These are phyloP conservation scores for Gari tellinella DNA, from an alignment of 2,888 invertebrate genomes.

Conservation along the genomic window DNA sequence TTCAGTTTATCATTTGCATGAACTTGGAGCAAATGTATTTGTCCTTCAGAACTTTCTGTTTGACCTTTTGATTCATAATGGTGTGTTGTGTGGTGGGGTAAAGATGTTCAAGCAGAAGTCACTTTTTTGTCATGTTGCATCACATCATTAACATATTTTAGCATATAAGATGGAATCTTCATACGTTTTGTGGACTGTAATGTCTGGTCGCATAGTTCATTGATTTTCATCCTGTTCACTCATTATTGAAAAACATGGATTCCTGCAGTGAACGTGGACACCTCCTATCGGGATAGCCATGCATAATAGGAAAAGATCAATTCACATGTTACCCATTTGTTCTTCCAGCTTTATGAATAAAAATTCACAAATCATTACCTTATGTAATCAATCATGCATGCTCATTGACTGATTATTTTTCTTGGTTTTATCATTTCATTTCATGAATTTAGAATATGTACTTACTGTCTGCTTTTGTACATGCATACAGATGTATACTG, in stretches of 20 bases:
- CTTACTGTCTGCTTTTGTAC: slow-evolving; percentile 2
- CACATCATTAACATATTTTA: slow-evolving; percentile 37
- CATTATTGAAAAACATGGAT: slow-evolving; percentile 45
- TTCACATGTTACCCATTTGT: slow-evolving; percentile 5
- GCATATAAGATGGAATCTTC: not conserved
- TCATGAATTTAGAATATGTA: not conserved
- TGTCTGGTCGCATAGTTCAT: slow-evolving; percentile 39
- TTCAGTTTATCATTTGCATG: slow-evolving; percentile 7
- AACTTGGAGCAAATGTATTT: slow-evolving; percentile 39
- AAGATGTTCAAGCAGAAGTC: slow-evolving; percentile 16
- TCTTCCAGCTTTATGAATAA: too few species aligned
- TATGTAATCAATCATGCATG: slow-evolving; percentile 9
- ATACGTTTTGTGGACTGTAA: not conserved
- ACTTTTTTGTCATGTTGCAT: slow-evolving; percentile 59
- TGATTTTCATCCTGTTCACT: slow-evolving; percentile 32
- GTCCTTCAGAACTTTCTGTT: slow-evolving; percentile 53
- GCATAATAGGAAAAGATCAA: slow-evolving; percentile 7
- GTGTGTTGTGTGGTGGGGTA: slow-evolving; percentile 56
- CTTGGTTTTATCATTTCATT: slow-evolving; percentile 8
- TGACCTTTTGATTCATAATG: slow-evolving; percentile 53
- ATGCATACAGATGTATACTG: slow-evolving; percentile 2
- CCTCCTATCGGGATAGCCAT: slow-evolving; percentile 1
- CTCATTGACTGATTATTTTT: slow-evolving; percentile 1
- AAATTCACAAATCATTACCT: slow-evolving; percentile 3
- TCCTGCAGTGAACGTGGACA: slow-evolving; percentile 15